These are phyloP conservation scores for Thomomys bottae DNA, from an alignment of 2,113 vertebrate species.

Conservation along the genomic window DNA sequence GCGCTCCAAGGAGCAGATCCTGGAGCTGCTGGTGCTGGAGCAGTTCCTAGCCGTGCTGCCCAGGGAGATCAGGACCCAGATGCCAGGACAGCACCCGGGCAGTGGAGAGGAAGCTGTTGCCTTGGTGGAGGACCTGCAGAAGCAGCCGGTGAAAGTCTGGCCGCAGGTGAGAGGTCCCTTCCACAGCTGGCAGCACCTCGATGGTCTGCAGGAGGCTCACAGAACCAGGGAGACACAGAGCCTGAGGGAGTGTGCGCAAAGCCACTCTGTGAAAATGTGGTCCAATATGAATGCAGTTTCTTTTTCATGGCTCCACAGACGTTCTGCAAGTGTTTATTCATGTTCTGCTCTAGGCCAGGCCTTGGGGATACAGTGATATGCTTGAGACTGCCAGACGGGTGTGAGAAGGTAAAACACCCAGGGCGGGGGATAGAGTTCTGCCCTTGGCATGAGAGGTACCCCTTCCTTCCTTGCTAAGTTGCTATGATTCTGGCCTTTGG, in stretches of 20 bases:
- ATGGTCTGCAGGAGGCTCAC: not conserved
- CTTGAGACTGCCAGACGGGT: not conserved
- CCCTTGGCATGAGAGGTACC: not conserved
- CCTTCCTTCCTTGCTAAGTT: not conserved
- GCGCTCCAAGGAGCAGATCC: conserved; percentile 80
- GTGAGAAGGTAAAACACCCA: not conserved
- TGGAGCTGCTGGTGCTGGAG: conserved; percentile 81
- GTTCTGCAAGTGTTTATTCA: not conserved
- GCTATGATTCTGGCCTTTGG: not conserved
- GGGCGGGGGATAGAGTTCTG: not conserved
- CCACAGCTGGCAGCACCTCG: not conserved
- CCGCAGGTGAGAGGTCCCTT: conserved; percentile 64
- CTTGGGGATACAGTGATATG: not conserved
- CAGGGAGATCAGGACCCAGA: conserved; percentile 17
- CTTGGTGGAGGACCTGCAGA: conserved; percentile 77
- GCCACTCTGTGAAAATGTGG: no score
- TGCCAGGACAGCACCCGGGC: conserved; percentile 58
- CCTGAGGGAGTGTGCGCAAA: not conserved
- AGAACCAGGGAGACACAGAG: not conserved
- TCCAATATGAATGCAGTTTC: not conserved
- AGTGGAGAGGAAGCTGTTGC: conserved; percentile 78
- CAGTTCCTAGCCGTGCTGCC: conserved; percentile 80
- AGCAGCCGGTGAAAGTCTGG: conserved; percentile 51
- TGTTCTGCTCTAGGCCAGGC: conserved; percentile 7
- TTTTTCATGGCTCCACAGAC: not conserved